Percentiles rank a stretch among this genome's conserved stretches.
Evolutionary conservation across 2,888 invertebrate genomes (phyloP).

Genomic region (Eilema sororculum): DNA sequence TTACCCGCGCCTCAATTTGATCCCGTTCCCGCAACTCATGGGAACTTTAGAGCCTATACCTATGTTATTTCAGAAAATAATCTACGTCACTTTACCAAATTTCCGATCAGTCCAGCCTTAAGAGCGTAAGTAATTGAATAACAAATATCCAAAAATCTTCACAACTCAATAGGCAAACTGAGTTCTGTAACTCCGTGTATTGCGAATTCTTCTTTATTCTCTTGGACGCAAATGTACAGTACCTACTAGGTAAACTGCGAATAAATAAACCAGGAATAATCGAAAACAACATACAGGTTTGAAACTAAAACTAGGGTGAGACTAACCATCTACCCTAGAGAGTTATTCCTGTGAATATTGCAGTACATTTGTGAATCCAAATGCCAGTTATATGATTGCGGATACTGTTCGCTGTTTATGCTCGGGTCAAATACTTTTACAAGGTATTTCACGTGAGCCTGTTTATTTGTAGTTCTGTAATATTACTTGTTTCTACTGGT

Average conservation of each 20-base stretch:
- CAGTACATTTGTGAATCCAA: neutral
- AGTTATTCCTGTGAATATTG: constrained; percentile 10
- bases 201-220: neutral
- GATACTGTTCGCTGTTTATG: neutral
- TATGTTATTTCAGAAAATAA: too few relatives aligned
- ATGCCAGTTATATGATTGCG: neutral
- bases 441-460: neutral
- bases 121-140: too few relatives aligned
- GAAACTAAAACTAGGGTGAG: constrained; percentile 4
- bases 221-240: neutral
- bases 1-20: too few relatives aligned
- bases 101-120: too few relatives aligned
- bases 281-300: constrained; percentile 14
- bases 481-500: too few relatives aligned
- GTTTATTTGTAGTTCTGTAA: too few relatives aligned
- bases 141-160: too few relatives aligned
- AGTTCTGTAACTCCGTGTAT: neutral
- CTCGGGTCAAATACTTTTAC: neutral
- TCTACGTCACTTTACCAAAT: too few relatives aligned
- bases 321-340: constrained; percentile 4
- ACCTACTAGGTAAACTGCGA: neutral
- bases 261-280: neutral
- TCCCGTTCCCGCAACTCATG: too few relatives aligned
- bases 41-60: too few relatives aligned
- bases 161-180: too few relatives aligned